Percentiles rank a stretch among this genome's conserved stretches.
phyloP scores from a whole-genome alignment of 1,140 invertebrate genomes.

The Drosophila micromelanica region DNA sequence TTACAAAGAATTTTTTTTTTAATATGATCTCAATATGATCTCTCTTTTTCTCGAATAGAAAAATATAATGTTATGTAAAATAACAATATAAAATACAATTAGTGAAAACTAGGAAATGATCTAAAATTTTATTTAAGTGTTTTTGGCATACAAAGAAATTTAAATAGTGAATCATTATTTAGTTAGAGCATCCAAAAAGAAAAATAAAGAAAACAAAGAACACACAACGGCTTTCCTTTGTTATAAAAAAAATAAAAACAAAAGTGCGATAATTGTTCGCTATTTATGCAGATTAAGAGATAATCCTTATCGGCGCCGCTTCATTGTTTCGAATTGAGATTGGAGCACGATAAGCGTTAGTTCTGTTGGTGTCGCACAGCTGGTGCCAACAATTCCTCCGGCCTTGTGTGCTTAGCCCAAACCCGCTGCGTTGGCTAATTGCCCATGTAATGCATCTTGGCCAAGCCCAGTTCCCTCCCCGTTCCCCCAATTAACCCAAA shows the following conservation, averaged over 20 bases:
- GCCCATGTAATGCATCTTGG: slow-evolving; percentile 59
- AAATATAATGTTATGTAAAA: too few relatives aligned
- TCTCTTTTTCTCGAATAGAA: too few relatives aligned
- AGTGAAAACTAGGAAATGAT: too few relatives aligned
- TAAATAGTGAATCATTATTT: background rate
- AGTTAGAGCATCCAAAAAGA: background rate
- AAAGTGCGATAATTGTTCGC: slow-evolving; percentile 34
- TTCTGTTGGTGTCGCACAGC: background rate
- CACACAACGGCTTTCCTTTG: slow-evolving; percentile 15
- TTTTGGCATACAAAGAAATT: background rate
- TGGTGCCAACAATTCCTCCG: slow-evolving; percentile 26
- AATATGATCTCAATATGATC: too few relatives aligned
- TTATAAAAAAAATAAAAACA: slow-evolving; percentile 20
- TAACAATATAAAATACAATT: too few relatives aligned
- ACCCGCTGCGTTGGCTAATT: slow-evolving; percentile 43
- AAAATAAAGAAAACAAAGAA: too few relatives aligned
- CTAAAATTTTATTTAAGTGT: too few relatives aligned
- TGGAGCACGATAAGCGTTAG: slow-evolving; percentile 48
- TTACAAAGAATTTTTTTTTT: too few relatives aligned
- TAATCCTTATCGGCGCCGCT: slow-evolving; percentile 75
- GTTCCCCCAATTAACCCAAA: background rate
- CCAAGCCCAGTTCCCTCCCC: slow-evolving; percentile 6
- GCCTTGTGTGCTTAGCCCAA: slow-evolving; percentile 4
- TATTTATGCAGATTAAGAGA: slow-evolving; percentile 83
- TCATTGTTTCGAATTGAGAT: slow-evolving; percentile 40